A percentile compares a stretch with the other conserved stretches of the same genome.
These are phyloP conservation scores for Delia radicum DNA, from an alignment of 1,140 invertebrate species.

Conservation along the genomic window DNA sequence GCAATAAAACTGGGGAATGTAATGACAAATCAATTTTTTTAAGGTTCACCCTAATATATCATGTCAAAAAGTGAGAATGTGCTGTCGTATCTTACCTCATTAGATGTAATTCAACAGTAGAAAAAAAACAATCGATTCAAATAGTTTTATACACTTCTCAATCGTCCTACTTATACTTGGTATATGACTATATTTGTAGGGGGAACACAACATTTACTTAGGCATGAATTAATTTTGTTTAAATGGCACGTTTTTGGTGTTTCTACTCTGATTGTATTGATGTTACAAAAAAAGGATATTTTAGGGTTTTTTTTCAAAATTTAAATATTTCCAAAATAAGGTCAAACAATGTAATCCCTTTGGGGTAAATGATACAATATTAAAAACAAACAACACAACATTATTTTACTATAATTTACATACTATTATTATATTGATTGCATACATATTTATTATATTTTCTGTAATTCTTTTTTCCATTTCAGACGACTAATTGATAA, in stretches of 20 bases:
- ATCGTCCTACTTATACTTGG: no score
- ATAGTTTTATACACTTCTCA: no score
- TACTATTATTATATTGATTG: no score
- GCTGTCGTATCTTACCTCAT: no score
- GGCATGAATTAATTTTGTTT: neutral
- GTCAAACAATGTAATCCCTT: neutral
- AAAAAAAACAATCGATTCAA: no score
- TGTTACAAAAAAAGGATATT: neutral
- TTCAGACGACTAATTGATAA: conserved; percentile 58
- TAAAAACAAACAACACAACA: neutral
- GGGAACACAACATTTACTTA: neutral
- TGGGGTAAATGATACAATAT: neutral
- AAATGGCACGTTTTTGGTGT: neutral
- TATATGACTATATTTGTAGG: no score
- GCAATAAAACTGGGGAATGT: no score
- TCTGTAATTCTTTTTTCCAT: conserved; percentile 17
- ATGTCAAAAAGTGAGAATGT: no score
- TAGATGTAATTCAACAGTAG: no score
- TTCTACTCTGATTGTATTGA: neutral
- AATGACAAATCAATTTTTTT: no score
- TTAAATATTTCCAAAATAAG: neutral
- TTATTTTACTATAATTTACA: neutral
- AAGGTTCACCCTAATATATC: no score
- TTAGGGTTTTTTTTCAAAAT: neutral
- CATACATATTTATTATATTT: no score